phyloP scores from a whole-genome alignment of 2,797 vertebrate species.

The Hydrocynus forskahlii region DNA sequence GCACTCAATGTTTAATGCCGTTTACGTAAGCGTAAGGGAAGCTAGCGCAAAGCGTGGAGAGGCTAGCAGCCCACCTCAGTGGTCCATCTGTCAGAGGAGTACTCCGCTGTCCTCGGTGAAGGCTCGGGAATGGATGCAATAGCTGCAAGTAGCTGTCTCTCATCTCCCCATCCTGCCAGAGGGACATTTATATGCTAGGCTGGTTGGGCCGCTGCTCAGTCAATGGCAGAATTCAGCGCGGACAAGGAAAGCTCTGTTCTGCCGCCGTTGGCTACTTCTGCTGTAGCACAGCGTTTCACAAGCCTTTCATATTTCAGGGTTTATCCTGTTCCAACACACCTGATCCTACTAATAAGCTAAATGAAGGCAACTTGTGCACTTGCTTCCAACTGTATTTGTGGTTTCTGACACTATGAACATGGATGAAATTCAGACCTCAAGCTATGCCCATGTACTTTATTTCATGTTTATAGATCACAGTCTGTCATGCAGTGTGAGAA shows the following conservation, averaged over 20 bases:
- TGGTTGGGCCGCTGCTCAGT: conserved; percentile 75
- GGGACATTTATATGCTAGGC: conserved; percentile 81
- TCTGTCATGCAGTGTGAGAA: background rate
- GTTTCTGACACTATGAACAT: background rate
- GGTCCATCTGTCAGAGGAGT: background rate
- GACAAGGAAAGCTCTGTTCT: conserved; percentile 85
- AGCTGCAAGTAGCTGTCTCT: conserved; percentile 71
- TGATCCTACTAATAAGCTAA: background rate
- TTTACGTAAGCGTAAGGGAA: conserved; percentile 48
- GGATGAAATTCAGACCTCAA: background rate
- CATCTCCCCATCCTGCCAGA: conserved; percentile 63
- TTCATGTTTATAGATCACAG: background rate
- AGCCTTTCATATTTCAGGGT: background rate
- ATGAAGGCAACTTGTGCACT: background rate
- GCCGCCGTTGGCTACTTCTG: conserved; percentile 42
- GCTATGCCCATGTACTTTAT: too few relatives aligned
- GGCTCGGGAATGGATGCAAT: conserved; percentile 63
- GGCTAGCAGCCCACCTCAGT: background rate
- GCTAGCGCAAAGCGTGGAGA: conserved; percentile 1
- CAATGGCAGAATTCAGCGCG: conserved; percentile 73
- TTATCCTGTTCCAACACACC: background rate
- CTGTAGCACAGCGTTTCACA: background rate
- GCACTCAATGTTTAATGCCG: conserved; percentile 51
- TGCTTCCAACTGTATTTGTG: too few relatives aligned
- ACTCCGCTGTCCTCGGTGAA: background rate